Conservation (phyloP, 2,797 vertebrate genomes). For the Vespertilio murinus region DNA sequence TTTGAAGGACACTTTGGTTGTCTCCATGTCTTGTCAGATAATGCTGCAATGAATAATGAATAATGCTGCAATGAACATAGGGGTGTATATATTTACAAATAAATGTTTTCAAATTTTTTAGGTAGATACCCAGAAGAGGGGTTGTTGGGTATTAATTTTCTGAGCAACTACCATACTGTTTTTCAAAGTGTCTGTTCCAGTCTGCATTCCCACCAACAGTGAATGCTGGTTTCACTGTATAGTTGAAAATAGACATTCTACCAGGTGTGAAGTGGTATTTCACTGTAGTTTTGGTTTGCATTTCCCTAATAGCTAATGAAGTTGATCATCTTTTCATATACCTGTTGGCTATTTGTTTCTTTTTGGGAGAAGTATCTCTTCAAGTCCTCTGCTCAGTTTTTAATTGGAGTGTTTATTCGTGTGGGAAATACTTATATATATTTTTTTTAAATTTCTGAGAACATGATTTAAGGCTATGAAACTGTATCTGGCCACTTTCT, state of each 20-base stretch:
- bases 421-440: background rate
- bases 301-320: background rate
- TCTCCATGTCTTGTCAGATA: background rate
- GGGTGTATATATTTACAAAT: background rate
- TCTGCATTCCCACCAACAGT: background rate
- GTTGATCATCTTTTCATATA: background rate
- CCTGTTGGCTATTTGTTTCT: background rate
- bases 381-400: too few relatives aligned
- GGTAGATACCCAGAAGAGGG: background rate
- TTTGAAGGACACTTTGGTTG: background rate
- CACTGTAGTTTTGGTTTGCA: background rate
- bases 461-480: background rate
- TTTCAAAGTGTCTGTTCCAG: background rate
- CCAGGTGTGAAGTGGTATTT: background rate
- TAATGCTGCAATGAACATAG: background rate
- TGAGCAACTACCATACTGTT: background rate
- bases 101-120: background rate
- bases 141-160: background rate
- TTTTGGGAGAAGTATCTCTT: background rate
- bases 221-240: background rate
- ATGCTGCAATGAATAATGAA: background rate
- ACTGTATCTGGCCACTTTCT: background rate
- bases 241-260: background rate
- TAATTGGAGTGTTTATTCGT: background rate
- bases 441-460: background rate